These are phyloP conservation scores for Otolemur crassicaudatus DNA, from an alignment of 2,797 vertebrate genomes.

Conservation along the genomic window DNA sequence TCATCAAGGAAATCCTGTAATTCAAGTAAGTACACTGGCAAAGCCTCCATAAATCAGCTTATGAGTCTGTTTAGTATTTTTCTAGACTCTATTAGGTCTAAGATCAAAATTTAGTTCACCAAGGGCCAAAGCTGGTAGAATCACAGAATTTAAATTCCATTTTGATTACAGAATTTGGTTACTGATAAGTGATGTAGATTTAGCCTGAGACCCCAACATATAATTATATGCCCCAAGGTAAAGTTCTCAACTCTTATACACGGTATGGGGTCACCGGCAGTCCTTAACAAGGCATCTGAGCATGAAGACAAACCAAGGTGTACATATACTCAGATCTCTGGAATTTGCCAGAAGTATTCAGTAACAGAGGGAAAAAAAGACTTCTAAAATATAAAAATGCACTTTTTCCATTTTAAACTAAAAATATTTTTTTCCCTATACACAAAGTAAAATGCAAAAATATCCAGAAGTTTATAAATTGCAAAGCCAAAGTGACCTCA, in stretches of 20 bases:
- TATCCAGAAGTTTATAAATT: background rate
- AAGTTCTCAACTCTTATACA: background rate
- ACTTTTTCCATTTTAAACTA: background rate
- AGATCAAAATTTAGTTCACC: constrained; percentile 42
- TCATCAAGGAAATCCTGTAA: constrained; percentile 85
- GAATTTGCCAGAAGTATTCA: background rate
- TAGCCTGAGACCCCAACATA: background rate
- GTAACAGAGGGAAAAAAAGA: background rate
- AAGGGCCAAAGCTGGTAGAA: background rate
- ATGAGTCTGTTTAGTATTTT: background rate
- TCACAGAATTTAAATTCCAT: constrained; percentile 11
- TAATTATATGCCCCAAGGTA: background rate
- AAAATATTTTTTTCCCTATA: background rate
- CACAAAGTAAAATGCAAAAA: constrained; percentile 53
- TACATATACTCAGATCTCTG: background rate
- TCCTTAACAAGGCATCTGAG: background rate
- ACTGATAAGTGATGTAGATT: background rate
- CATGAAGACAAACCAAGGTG: background rate
- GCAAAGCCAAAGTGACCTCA: background rate
- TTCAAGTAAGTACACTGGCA: constrained; percentile 74
- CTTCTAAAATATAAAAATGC: constrained; percentile 34
- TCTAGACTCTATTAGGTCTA: background rate
- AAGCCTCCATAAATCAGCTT: constrained; percentile 56
- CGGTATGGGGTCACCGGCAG: background rate
- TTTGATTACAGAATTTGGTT: background rate